Percentiles rank a stretch among this genome's conserved stretches.
Conservation (phyloP, 2,888 invertebrate species). For the Callyntrura guangdongensis region DNA sequence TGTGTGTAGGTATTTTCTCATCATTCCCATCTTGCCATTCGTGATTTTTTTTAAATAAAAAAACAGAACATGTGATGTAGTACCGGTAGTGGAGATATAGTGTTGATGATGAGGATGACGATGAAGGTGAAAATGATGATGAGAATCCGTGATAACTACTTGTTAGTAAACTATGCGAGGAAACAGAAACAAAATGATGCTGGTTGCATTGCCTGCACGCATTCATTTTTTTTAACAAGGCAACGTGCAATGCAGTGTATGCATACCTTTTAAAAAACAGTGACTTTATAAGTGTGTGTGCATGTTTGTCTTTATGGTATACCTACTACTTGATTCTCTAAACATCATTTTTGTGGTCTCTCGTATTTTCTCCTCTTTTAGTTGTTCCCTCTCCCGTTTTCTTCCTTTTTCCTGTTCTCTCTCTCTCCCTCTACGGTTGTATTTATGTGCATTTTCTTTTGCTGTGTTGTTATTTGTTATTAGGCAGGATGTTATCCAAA, state of each 20-base stretch:
- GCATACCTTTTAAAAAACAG: conserved; percentile 44
- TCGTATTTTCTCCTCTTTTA: conserved; percentile 40
- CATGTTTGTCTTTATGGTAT: conserved; percentile 20
- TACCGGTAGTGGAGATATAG: background rate
- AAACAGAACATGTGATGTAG: conserved; percentile 10
- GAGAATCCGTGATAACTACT: conserved; percentile 76
- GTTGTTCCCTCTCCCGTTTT: conserved; percentile 45
- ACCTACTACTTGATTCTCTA: background rate
- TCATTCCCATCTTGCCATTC: conserved; percentile 32
- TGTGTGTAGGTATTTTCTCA: conserved; percentile 47
- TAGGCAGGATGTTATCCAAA: conserved; percentile 66
- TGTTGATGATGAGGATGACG: conserved; percentile 47
- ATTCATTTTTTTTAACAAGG: background rate
- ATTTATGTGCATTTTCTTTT: background rate
- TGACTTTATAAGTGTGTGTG: conserved; percentile 27
- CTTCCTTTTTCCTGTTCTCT: conserved; percentile 52
- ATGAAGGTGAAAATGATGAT: conserved; percentile 65
- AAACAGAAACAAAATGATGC: conserved; percentile 42
- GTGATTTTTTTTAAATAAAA: conserved; percentile 33
- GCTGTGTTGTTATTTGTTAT: conserved; percentile 67
- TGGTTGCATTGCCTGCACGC: background rate
- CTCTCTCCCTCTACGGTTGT: conserved; percentile 2
- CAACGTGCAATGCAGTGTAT: background rate
- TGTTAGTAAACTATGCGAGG: conserved; percentile 70
- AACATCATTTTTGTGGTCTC: conserved; percentile 7